Evolutionary conservation across 92 coral and sea anemone genomes (phyloP).

Genomic region (Porites rus): DNA sequence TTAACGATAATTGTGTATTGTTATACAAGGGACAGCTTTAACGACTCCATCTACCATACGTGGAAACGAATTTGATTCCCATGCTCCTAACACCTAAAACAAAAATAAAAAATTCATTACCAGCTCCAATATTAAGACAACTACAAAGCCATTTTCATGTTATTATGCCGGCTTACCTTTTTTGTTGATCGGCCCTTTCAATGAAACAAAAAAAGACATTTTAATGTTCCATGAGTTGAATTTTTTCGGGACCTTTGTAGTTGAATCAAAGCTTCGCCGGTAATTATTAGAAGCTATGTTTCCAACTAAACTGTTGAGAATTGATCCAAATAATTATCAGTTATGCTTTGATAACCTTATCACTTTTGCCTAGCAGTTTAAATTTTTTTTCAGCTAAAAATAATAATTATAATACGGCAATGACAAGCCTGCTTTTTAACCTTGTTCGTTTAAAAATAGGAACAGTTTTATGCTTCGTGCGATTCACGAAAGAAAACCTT

Average conservation of each 20-base stretch:
- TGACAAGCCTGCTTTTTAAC: too few relatives aligned
- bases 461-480: too few relatives aligned
- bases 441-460: too few relatives aligned
- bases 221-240: neutral
- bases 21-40: too few relatives aligned
- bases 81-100: neutral
- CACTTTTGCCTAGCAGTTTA: neutral
- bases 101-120: neutral
- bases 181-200: neutral
- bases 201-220: neutral
- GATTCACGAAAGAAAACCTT: too few relatives aligned
- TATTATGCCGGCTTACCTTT: neutral
- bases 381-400: neutral
- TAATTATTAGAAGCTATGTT: neutral
- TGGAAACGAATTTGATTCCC: constrained; percentile 1
- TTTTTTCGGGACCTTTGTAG: neutral
- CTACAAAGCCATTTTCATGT: neutral
- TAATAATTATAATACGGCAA: too few relatives aligned
- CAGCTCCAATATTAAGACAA: neutral
- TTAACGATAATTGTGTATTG: neutral
- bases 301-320: neutral
- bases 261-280: neutral
- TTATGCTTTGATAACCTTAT: constrained; percentile 2
- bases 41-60: neutral
- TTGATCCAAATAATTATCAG: constrained; percentile 1